Percentiles rank a stretch among this genome's conserved stretches.
Conservation (phyloP, 2,113 vertebrate species). For the Suricata suricatta region DNA sequence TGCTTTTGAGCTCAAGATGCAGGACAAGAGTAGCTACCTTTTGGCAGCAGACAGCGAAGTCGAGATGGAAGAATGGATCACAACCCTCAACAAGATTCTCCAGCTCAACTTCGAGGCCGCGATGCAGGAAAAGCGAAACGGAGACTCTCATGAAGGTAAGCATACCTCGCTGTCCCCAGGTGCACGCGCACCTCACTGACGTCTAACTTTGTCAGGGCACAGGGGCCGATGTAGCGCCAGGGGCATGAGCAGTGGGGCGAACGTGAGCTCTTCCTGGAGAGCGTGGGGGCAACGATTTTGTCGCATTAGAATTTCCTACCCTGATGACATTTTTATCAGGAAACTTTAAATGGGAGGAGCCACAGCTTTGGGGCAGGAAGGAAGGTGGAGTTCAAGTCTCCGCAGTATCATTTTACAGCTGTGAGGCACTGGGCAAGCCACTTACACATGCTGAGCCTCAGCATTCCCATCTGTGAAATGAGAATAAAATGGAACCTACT, state of each 20-base stretch:
- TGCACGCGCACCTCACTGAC: rapidly evolving
- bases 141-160: constrained; percentile 95
- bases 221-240: not conserved
- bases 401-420: not conserved
- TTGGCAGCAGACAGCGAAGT: constrained; percentile 94
- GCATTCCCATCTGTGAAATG: not conserved
- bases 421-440: not conserved
- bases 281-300: not conserved
- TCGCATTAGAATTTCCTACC: not conserved
- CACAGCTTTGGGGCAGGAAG: not conserved
- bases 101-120: constrained; percentile 97
- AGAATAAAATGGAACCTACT: not conserved
- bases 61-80: constrained; percentile 99
- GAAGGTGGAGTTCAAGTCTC: not conserved
- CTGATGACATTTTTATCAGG: not conserved
- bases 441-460: not conserved
- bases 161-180: no score
- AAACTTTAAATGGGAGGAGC: not conserved
- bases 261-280: not conserved
- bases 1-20: constrained; percentile 99
- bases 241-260: not conserved
- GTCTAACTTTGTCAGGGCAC: not conserved
- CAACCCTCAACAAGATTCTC: constrained; percentile 95
- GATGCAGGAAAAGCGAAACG: constrained; percentile 98
- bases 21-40: constrained; percentile 98